Evolutionary conservation across 1,140 invertebrate genomes (phyloP), one percentile per base, ranked within the genome.

Genomic region (Atta colombica): DNA sequence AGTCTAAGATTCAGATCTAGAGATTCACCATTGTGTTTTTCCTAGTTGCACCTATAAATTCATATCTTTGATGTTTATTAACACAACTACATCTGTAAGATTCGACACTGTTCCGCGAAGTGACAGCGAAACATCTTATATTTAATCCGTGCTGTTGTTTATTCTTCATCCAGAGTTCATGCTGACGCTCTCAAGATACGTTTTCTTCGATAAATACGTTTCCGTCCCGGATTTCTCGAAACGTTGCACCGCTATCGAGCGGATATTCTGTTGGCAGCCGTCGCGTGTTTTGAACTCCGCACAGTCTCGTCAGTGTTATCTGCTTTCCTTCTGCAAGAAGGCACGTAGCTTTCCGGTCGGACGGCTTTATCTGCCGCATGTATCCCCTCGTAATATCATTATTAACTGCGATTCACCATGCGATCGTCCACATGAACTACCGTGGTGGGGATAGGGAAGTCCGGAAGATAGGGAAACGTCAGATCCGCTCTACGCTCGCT

Each of bases 251-350:
- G 28, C 74, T 65, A 85, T 88, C 72, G 65, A 61, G 72, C 66
- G 60, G 63, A 72, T 45, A 72, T 71, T 77, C 65, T 55, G 31
- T 66, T 55, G 77, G 58, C 71, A 74, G 49, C n/a, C 77, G 65
- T 61, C 74, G 69, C 80, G 25, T 71, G 87, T 88, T 89, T 86
- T 77, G 51, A 85, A 88, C 66, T 21, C 39, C 63, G 3, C 61
- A 12, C 8, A 18, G 12, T 61, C 71, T 80, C 75, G 69, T 77
- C 58, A 58, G 75, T 65, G 84, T 87, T 90, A 90, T 92, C 91
- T 86, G 71, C 77, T 45, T 86, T 66, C 61, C 85, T 91, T 92
- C 88, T 89, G 87, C 85, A 89, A 89, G 82, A 89, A 84, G 88
- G 88, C 84, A 69, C 49, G 86, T 80, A 85, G 53, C 85, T 84